A percentile compares a stretch with the other conserved stretches of the same genome.
These are phyloP conservation scores for Oophaga pumilio DNA, from an alignment of 2,113 vertebrate species.

Conservation along the genomic window DNA sequence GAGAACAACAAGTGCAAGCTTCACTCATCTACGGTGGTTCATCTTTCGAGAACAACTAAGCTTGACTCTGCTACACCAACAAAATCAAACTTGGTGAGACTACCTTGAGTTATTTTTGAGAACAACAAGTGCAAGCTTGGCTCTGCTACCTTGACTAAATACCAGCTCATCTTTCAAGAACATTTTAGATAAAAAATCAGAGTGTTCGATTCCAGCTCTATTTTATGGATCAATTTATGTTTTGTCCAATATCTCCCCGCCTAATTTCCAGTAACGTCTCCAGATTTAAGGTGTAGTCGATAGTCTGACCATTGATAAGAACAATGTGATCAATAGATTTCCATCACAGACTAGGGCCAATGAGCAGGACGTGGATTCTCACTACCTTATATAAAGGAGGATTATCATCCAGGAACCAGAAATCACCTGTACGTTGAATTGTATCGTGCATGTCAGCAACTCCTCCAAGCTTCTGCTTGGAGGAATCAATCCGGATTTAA, in stretches of 20 bases:
- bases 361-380: not conserved
- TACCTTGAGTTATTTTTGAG: too few species aligned
- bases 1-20: too few species aligned
- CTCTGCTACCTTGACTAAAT: too few species aligned
- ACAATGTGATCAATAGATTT: not conserved
- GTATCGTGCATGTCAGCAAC: constrained; percentile 45
- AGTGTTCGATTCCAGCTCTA: not conserved
- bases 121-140: too few species aligned
- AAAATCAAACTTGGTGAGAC: too few species aligned
- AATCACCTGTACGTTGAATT: not conserved
- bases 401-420: not conserved
- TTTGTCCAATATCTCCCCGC: not conserved
- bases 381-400: not conserved
- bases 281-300: not conserved
- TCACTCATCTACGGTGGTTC: too few species aligned
- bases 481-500: constrained; percentile 48
- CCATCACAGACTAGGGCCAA: not conserved
- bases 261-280: not conserved
- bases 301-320: constrained; percentile 17
- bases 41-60: too few species aligned
- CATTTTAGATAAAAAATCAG: not conserved
- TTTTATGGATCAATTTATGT: not conserved
- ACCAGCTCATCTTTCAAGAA: too few species aligned
- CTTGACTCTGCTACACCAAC: too few species aligned
- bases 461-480: constrained; percentile 15